Percentiles rank a stretch among this genome's conserved stretches.
Evolutionary conservation across 2,888 invertebrate species (phyloP).

Genomic region (Encarsia formosa): DNA sequence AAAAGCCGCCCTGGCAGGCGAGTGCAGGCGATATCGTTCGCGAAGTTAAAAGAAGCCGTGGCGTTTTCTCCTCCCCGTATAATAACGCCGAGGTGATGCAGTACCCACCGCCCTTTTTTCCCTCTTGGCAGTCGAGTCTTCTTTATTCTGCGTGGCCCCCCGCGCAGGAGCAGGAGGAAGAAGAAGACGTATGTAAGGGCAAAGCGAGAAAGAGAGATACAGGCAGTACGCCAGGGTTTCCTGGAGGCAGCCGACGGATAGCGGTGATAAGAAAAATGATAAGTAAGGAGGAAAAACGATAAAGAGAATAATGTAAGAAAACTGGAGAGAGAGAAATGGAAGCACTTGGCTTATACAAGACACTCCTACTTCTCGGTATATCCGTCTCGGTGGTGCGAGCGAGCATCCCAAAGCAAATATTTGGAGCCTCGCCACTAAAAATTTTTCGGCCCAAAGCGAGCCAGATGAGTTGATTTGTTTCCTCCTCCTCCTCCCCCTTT

Average conservation of each 20-base stretch:
- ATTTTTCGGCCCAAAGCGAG: too few relatives aligned
- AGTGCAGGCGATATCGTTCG: neutral
- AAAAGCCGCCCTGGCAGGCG: too few relatives aligned
- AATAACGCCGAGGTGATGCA: slow-evolving; percentile 48
- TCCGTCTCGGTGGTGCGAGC: slow-evolving; percentile 30
- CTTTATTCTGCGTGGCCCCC: slow-evolving; percentile 11
- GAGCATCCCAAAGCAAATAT: slow-evolving; percentile 46
- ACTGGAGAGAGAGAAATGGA: neutral
- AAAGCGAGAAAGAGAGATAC: slow-evolving; percentile 26
- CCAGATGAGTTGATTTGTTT: slow-evolving; percentile 50
- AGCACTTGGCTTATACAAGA: too few relatives aligned
- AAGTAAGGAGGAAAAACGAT: slow-evolving; percentile 30
- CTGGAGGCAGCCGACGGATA: slow-evolving; percentile 3
- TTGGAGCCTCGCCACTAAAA: slow-evolving; percentile 51
- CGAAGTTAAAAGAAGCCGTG: neutral
- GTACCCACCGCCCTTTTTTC: slow-evolving; percentile 42
- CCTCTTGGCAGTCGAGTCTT: slow-evolving; percentile 45
- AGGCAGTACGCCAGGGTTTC: slow-evolving; percentile 12
- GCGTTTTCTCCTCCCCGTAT: slow-evolving; percentile 33
- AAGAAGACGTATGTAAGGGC: slow-evolving; percentile 15
- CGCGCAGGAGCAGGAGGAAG: neutral
- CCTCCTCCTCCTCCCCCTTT: slow-evolving; percentile 28
- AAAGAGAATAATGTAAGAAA: slow-evolving; percentile 24
- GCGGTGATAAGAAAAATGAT: slow-evolving; percentile 25
- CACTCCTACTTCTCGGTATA: too few relatives aligned